A percentile compares a stretch with the other conserved stretches of the same genome.
These are phyloP conservation scores for Ia io DNA, from an alignment of 2,113 vertebrate species.

Conservation along the genomic window DNA sequence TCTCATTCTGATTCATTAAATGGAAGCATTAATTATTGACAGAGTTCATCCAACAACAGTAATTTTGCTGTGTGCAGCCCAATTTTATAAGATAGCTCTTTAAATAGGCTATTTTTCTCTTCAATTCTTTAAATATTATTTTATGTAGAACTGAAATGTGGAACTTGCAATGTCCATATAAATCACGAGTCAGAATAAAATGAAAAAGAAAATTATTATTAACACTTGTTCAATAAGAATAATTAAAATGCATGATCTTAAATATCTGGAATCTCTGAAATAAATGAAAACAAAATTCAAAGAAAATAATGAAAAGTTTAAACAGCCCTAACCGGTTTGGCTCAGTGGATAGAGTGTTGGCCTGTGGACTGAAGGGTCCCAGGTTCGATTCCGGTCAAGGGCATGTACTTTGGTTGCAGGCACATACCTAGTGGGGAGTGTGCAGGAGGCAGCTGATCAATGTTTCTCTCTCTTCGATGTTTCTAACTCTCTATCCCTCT, in stretches of 20 bases:
- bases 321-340: background rate
- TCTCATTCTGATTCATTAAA: constrained; percentile 12
- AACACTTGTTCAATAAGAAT: background rate
- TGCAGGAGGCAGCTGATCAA: too few relatives aligned
- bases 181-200: constrained; percentile 1
- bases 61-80: background rate
- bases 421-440: too few relatives aligned
- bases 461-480: too few relatives aligned
- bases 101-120: background rate
- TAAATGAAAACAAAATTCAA: background rate
- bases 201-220: background rate
- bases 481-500: too few relatives aligned
- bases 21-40: background rate
- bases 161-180: background rate
- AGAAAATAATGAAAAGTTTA: background rate
- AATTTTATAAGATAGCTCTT: background rate
- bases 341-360: too few relatives aligned
- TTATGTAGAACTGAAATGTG: background rate
- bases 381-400: too few relatives aligned
- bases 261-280: constrained; percentile 2
- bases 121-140: background rate
- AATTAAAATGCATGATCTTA: background rate
- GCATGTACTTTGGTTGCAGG: too few relatives aligned
- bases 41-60: background rate
- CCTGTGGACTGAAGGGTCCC: too few relatives aligned